Conservation (phyloP, 2,797 vertebrate genomes). For the Scarus forsteni region DNA sequence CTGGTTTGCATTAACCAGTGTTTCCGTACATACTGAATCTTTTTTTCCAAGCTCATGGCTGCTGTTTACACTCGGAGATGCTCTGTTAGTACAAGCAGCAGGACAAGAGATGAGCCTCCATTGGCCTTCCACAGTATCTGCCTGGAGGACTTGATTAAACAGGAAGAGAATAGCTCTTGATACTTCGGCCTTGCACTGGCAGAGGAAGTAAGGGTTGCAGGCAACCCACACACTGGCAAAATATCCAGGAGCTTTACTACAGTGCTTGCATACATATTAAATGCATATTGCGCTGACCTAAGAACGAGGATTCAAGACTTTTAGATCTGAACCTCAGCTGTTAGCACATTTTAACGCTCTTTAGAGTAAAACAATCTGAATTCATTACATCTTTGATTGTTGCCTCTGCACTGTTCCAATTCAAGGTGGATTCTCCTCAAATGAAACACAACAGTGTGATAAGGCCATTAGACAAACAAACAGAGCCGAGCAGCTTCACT, state of each 20-base stretch:
- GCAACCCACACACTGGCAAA: slow-evolving; percentile 77
- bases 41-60: slow-evolving; percentile 48
- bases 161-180: slow-evolving; percentile 76
- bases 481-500: slow-evolving; percentile 22
- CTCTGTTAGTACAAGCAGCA: slow-evolving; percentile 54
- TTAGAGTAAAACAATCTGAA: slow-evolving; percentile 23
- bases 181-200: slow-evolving; percentile 70
- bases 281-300: slow-evolving; percentile 59
- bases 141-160: slow-evolving; percentile 81
- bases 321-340: slow-evolving; percentile 17
- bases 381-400: slow-evolving; percentile 17
- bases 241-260: slow-evolving; percentile 66
- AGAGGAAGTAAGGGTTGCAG: slow-evolving; percentile 72
- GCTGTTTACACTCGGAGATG: slow-evolving; percentile 59
- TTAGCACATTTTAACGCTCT: slow-evolving; percentile 22
- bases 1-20: slow-evolving; percentile 57
- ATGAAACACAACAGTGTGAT: slow-evolving; percentile 38
- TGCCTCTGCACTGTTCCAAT: slow-evolving; percentile 15
- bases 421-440: slow-evolving; percentile 23
- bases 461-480: slow-evolving; percentile 33
- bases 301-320: slow-evolving; percentile 19
- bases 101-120: slow-evolving; percentile 63
- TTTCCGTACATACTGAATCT: slow-evolving; percentile 52
- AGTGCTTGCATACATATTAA: slow-evolving; percentile 60
- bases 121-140: slow-evolving; percentile 67